These are phyloP conservation scores for Sylvietta virens DNA, from an alignment of 2,113 vertebrate species.

Conservation along the genomic window DNA sequence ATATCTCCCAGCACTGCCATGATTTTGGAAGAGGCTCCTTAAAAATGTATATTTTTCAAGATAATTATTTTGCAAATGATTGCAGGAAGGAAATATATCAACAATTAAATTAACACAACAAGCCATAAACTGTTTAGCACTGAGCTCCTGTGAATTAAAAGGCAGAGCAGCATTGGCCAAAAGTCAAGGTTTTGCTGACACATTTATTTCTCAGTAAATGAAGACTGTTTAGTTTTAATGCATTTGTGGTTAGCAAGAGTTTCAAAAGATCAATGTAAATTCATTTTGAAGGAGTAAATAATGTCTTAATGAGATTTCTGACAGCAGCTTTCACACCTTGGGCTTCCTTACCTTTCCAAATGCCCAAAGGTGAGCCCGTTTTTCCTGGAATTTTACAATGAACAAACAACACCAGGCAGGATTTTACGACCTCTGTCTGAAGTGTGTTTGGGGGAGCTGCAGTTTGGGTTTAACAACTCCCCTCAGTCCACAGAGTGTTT, in stretches of 20 bases:
- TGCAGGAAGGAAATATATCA: constrained; percentile 70
- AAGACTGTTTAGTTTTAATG: constrained; percentile 84
- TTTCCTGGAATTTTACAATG: constrained; percentile 49
- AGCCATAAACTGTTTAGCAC: constrained; percentile 79
- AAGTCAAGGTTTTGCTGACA: constrained; percentile 80
- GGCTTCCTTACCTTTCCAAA: constrained; percentile 58
- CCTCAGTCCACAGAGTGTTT: constrained; percentile 22
- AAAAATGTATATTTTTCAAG: constrained; percentile 67
- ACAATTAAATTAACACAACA: constrained; percentile 75
- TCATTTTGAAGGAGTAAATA: constrained; percentile 77
- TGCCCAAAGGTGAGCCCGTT: constrained; percentile 53
- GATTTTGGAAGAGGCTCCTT: constrained; percentile 48
- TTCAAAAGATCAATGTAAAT: constrained; percentile 82
- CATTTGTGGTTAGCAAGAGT: constrained; percentile 81
- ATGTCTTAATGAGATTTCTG: constrained; percentile 75
- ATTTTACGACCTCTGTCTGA: constrained; percentile 70
- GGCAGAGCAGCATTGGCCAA: constrained; percentile 76
- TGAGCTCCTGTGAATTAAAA: constrained; percentile 74
- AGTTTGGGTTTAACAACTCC: constrained; percentile 27
- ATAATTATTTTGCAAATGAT: constrained; percentile 66
- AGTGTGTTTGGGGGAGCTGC: constrained; percentile 30
- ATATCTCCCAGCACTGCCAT: neutral
- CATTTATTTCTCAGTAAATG: constrained; percentile 79
- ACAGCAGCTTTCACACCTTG: constrained; percentile 74
- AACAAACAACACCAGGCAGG: constrained; percentile 39